Evolutionary conservation across 2,888 invertebrate genomes (phyloP), one percentile per base, ranked within the genome.

Genomic region (Reticulitermes lucifugus): DNA sequence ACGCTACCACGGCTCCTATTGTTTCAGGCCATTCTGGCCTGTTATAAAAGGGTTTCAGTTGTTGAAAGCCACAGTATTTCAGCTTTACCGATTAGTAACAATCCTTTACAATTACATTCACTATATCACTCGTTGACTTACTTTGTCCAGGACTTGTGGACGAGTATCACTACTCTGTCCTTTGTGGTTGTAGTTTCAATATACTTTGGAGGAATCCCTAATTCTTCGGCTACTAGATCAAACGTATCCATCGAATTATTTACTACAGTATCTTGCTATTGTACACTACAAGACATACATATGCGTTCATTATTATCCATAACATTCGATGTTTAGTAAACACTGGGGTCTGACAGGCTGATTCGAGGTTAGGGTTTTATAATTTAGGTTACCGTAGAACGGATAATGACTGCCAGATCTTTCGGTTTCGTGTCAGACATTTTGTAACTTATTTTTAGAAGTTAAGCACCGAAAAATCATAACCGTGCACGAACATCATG

Each of bases 191-290:
- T 93, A 80, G 92, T 90, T 89, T 92, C 92, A 82, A 95, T 92
- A 91, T 95, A 95, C 89, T 95, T 95, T 88, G 91, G 92, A 88
- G 94, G 95, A 89, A 96, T 93, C 87, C 94, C 94, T 89, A 96
- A 92, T 91, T 96, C 96, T 89, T 93, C 93, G 41, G 79, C 41
- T 41, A 84, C 65, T 70, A 77, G n/a, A 51, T 59, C n/a, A 7
- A 55, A 35, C 10, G 84, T 77, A 84, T 86, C 86, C 86, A 86
- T 86, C 65, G 65, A 65, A 65, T 65, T n/a, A 65, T 65, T 25
- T 25, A 65, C 65, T n/a, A 65, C 9, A 25, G 1, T 65, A 65
- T 65, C 65, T 65, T n/a, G 12, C n/a, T 65, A 65, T 10, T 65
- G n/a, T 65, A 65, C 6, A 65, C 46, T 25, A 65, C 25, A 65